Conservation (phyloP, 64 coral and sea anemone species). For the Montipora cactus region DNA sequence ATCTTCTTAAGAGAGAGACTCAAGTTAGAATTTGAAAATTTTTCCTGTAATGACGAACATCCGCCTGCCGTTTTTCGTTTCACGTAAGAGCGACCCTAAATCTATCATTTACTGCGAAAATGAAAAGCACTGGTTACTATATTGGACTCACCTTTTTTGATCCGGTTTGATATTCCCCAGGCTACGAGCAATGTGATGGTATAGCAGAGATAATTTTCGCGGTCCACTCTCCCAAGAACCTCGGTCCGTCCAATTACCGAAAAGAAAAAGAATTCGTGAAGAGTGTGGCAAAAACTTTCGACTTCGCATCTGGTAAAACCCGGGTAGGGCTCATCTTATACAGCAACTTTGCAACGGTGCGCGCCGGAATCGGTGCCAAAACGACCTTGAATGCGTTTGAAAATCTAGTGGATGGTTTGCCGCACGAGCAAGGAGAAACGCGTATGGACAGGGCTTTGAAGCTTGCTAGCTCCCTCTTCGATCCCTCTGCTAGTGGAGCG, state of each 20-base stretch:
- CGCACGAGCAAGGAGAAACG: conserved; percentile 51
- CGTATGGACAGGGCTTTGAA: conserved; percentile 90
- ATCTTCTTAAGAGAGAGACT: no score
- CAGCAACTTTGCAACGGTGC: conserved; percentile 68
- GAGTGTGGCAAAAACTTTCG: conserved; percentile 47
- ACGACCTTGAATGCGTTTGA: conserved; percentile 46
- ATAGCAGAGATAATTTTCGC: conserved; percentile 80
- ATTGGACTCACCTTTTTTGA: neutral
- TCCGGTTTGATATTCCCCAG: neutral
- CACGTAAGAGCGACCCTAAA: no score
- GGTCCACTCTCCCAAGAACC: conserved; percentile 73
- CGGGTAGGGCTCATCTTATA: conserved; percentile 74
- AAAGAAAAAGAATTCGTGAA: conserved; percentile 85
- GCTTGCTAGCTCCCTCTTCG: conserved; percentile 67
- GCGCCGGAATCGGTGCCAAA: conserved; percentile 58
- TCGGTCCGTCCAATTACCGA: conserved; percentile 59
- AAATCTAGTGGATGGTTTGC: conserved; percentile 67
- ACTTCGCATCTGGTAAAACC: conserved; percentile 57
- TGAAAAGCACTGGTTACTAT: neutral
- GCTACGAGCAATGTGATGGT: conserved; percentile 11
- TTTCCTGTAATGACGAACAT: no score
- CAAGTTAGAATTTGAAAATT: no score
- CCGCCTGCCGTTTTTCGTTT: no score
- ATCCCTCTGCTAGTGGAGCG: conserved; percentile 1
- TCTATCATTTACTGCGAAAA: no score